A percentile compares a stretch with the other conserved stretches of the same genome.
Evolutionary conservation across 2,113 vertebrate species (phyloP).

Genomic region (Abramis brama): DNA sequence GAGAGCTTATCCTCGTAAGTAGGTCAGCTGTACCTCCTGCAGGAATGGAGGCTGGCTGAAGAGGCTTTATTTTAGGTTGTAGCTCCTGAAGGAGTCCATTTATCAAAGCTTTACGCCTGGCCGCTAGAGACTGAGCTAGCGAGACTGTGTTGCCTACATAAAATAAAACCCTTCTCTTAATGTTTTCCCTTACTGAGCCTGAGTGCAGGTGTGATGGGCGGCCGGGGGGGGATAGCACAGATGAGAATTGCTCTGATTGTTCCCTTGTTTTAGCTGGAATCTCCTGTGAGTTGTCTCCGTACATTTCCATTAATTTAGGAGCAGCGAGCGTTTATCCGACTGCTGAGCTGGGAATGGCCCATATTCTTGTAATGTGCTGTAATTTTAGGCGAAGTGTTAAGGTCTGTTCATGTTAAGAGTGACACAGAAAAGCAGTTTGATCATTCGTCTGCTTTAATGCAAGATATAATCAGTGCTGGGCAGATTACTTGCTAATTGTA

Average conservation of each 20-base stretch:
- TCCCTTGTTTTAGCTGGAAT: slow-evolving; percentile 14
- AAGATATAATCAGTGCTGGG: no score
- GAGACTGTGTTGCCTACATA: slow-evolving; percentile 18
- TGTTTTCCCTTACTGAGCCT: neutral
- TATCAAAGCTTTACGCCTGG: slow-evolving; percentile 60
- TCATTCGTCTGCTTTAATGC: neutral
- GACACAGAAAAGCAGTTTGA: neutral
- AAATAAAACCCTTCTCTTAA: slow-evolving; percentile 18
- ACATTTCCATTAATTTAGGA: neutral
- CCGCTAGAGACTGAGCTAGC: slow-evolving; percentile 22
- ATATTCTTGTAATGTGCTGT: neutral
- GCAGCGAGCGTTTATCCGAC: neutral
- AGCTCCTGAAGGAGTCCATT: slow-evolving; percentile 65
- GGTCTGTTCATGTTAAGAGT: neutral
- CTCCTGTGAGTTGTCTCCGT: neutral
- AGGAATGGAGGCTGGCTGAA: slow-evolving; percentile 63
- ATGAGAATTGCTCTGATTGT: slow-evolving; percentile 1
- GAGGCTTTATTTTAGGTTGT: slow-evolving; percentile 70
- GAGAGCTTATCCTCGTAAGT: slow-evolving; percentile 68
- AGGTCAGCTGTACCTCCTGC: slow-evolving; percentile 72
- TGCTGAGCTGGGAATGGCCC: neutral
- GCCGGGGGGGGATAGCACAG: neutral
- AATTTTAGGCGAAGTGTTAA: neutral
- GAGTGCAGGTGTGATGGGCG: neutral
- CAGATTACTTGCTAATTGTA: neutral